Conservation (phyloP, 2,113 vertebrate species). For the Alligator sinensis region DNA sequence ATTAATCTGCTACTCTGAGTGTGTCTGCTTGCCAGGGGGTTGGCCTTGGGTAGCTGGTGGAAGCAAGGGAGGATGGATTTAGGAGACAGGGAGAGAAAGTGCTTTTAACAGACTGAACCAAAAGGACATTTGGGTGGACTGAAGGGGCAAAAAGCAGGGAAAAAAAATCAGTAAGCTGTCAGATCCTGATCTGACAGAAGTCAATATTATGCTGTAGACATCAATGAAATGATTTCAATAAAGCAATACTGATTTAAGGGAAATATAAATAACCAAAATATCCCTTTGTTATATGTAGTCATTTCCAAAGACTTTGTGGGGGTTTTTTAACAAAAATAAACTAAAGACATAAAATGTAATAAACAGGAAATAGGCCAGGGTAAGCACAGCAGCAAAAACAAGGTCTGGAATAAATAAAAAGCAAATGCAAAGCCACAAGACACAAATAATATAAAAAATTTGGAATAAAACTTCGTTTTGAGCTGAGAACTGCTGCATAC, state of each 20-base stretch:
- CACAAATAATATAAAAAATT: not conserved
- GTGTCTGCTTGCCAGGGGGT: not conserved
- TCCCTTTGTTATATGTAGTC: conserved; percentile 36
- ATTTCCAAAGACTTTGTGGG: conserved; percentile 52
- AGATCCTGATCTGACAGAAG: not conserved
- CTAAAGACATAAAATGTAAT: conserved; percentile 17
- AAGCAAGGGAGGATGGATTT: not conserved
- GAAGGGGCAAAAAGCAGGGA: not conserved
- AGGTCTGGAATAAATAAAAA: not conserved
- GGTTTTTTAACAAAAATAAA: conserved; percentile 28
- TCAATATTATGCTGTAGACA: not conserved
- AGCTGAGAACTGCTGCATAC: fast-evolving
- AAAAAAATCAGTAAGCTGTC: not conserved
- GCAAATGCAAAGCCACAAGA: conserved; percentile 15
- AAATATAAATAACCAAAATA: conserved; percentile 7
- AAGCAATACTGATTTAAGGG: not conserved
- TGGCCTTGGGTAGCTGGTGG: not conserved
- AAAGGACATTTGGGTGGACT: not conserved
- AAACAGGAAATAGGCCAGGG: conserved; percentile 35
- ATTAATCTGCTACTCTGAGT: not conserved
- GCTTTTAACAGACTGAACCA: not conserved
- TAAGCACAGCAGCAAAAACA: conserved; percentile 20
- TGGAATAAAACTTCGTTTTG: fast-evolving
- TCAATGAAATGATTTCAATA: not conserved
- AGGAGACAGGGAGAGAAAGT: not conserved